Conservation (phyloP, 2,888 invertebrate genomes). For the Linnaemya tessellans region DNA sequence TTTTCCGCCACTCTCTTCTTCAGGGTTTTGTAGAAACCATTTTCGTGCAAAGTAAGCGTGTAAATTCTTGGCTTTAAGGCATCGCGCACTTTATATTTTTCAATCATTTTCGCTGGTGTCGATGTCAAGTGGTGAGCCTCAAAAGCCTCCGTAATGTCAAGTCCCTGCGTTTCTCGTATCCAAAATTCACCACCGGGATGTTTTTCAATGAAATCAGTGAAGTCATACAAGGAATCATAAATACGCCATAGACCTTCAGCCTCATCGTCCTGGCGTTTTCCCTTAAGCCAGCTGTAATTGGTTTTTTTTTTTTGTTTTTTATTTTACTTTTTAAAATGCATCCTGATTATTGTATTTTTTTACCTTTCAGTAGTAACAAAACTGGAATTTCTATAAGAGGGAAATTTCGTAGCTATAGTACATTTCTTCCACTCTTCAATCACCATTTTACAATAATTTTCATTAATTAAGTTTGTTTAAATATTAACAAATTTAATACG, state of each 20-base stretch:
- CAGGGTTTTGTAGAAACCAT: slow-evolving; percentile 90
- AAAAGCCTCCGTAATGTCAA: slow-evolving; percentile 92
- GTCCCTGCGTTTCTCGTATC: slow-evolving; percentile 89
- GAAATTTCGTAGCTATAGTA: slow-evolving; percentile 81
- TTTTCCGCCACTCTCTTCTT: slow-evolving; percentile 86
- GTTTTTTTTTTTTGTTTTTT: not conserved
- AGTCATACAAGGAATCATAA: slow-evolving; percentile 91
- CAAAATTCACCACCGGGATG: slow-evolving; percentile 95
- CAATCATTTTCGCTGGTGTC: slow-evolving; percentile 85
- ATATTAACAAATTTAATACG: not conserved
- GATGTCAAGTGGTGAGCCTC: slow-evolving; percentile 88
- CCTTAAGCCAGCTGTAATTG: slow-evolving; percentile 85
- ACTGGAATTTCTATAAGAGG: slow-evolving; percentile 80
- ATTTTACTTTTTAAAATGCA: not conserved
- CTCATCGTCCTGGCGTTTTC: slow-evolving; percentile 87
- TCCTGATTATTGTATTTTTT: slow-evolving; percentile 12
- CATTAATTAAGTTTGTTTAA: not conserved
- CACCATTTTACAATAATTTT: slow-evolving; percentile 74
- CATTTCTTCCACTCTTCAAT: slow-evolving; percentile 80
- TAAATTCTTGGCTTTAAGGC: slow-evolving; percentile 87
- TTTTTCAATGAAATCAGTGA: slow-evolving; percentile 89
- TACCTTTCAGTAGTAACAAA: slow-evolving; percentile 78
- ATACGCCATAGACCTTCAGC: slow-evolving; percentile 92
- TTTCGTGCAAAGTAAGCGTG: slow-evolving; percentile 88
- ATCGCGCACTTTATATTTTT: slow-evolving; percentile 87